Evolutionary conservation across 2,113 vertebrate species (phyloP), one percentile per base, ranked within the genome.

Genomic region (Glaucidium brasilianum): DNA sequence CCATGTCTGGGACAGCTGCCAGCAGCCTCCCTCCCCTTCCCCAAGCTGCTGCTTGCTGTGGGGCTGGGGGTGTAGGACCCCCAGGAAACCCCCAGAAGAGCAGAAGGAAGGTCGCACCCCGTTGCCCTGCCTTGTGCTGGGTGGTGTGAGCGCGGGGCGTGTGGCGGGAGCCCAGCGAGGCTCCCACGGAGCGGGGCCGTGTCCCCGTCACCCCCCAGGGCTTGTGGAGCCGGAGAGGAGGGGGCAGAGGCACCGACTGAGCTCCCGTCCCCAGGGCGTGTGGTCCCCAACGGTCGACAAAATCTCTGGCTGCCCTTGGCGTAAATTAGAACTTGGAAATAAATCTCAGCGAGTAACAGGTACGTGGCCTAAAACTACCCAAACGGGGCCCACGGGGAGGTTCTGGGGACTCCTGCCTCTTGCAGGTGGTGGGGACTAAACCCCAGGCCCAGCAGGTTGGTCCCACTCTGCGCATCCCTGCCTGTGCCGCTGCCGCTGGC

Each of bases 401-500:
- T 10, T 52, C 34, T 52, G 77, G 53, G 27, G 59, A 1, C 15
- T 37, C 32, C 52, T 53, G 58, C 27, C 27, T 2, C 63, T n/a
- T 37, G 67, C 37, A 30, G 78, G 52, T n/a, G 34, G 32, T 2
- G 21, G 63, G 59, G 67, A 69, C 63, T 10, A 37, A 84, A 10
- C 13, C 59, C 67, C 1, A 0, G 10, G 66, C 17, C 14, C 12
- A 59, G 21, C 12, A 1, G 0, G 11, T 62, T n/a, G 9, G 5
- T 12, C 20, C 52, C 75, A 2, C 11, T 0, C 9, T 15, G 37
- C 26, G 58, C 53, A 12, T 30, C 49, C 43, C 84, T 52, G 55
- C 71, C 64, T 47, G 60, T 23, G 25, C 47, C 4, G 25, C 45
- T 50, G 77, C 43, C 9, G 6, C 34, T 7, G 43, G 43, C 43